These are phyloP conservation scores for Mimas tiliae DNA, from an alignment of 2,888 invertebrate species.

Conservation along the genomic window DNA sequence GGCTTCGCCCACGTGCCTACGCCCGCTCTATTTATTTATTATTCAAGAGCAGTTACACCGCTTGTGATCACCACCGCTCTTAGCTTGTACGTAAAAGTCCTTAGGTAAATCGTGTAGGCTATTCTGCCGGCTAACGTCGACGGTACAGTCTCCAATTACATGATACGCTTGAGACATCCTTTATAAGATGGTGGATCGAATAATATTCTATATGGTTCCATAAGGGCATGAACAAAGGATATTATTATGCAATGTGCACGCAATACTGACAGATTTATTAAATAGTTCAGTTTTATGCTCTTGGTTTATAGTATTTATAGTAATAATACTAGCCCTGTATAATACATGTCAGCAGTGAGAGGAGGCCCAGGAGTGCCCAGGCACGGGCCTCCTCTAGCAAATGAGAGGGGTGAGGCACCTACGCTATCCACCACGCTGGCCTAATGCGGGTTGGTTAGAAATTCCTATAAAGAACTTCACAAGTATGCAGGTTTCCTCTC, in stretches of 20 bases:
- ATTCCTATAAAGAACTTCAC: no score
- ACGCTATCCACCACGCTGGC: no score
- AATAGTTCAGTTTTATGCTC: neutral
- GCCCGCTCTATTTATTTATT: constrained; percentile 62
- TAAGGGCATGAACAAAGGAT: neutral
- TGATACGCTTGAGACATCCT: neutral
- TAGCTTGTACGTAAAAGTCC: constrained; percentile 10
- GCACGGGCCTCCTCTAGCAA: no score
- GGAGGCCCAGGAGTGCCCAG: no score
- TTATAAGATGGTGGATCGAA: neutral
- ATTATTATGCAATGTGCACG: neutral
- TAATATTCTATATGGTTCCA: neutral
- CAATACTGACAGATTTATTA: neutral
- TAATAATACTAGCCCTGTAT: no score
- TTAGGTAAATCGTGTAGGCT: constrained; percentile 14
- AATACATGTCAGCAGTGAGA: no score
- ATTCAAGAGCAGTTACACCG: constrained; percentile 44
- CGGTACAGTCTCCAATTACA: neutral
- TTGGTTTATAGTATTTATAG: no score
- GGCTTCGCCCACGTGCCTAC: constrained; percentile 52
- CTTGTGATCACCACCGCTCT: constrained; percentile 16
- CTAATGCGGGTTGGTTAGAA: no score
- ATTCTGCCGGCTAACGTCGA: neutral
- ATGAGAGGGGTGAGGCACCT: no score
- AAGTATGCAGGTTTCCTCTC: no score